A percentile compares a stretch with the other conserved stretches of the same genome.
Evolutionary conservation across 1,140 invertebrate species (phyloP).

Genomic region (Homalodisca vitripennis): DNA sequence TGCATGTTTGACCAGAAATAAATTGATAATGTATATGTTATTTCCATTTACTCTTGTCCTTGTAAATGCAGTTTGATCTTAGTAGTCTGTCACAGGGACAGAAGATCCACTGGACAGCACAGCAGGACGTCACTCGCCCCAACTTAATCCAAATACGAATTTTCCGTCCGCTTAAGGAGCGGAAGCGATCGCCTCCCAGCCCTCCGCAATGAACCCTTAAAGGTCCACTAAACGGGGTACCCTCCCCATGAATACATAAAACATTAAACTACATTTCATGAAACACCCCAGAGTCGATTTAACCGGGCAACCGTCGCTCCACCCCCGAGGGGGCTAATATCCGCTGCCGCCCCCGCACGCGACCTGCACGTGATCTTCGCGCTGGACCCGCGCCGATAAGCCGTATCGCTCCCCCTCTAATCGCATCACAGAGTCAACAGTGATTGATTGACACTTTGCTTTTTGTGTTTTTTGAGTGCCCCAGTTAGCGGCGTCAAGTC

Average conservation of each 20-base stretch:
- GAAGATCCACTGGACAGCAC: no score
- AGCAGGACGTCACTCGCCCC: no score
- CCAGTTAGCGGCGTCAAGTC: neutral
- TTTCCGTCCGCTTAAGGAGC: constrained; percentile 5
- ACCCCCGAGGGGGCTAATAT: neutral
- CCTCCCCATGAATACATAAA: constrained; percentile 23
- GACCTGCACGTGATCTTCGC: neutral
- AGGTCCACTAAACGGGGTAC: neutral
- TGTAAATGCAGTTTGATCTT: no score
- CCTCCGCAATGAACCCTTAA: constrained; percentile 5
- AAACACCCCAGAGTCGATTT: constrained; percentile 1
- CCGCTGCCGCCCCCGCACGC: constrained; percentile 14
- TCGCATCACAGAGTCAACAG: constrained; percentile 11
- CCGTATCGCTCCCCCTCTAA: neutral
- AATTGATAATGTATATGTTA: no score
- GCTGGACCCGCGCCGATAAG: constrained; percentile 15
- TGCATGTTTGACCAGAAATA: no score
- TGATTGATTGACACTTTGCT: constrained; percentile 25
- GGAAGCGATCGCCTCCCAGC: neutral
- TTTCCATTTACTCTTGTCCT: no score
- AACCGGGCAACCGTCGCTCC: neutral
- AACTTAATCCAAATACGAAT: neutral
- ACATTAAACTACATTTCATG: constrained; percentile 24
- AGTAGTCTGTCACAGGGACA: no score
- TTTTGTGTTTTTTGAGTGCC: constrained; percentile 15